These are phyloP conservation scores for Myotis myotis DNA, from an alignment of 2,797 vertebrate genomes.

Conservation along the genomic window DNA sequence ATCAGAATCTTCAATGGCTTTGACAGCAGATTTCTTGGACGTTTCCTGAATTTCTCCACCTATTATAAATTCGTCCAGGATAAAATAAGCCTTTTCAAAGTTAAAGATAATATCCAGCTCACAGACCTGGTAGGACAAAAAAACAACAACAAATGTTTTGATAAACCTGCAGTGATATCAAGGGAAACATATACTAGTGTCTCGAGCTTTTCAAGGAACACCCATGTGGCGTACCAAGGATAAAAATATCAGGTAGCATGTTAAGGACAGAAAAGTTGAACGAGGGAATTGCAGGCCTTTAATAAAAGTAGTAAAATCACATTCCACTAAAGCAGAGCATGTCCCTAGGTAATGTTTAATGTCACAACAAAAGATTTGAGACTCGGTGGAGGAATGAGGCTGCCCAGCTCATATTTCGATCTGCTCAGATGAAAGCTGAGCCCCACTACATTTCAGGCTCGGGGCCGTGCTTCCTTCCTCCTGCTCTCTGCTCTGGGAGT, in stretches of 20 bases:
- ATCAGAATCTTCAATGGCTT: conserved; percentile 92
- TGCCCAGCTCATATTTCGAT: not conserved
- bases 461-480: not conserved
- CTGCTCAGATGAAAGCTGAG: not conserved
- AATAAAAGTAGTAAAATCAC: not conserved
- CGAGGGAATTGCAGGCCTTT: not conserved
- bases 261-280: conserved; percentile 3
- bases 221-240: not conserved
- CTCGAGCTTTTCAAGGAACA: not conserved
- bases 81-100: conserved; percentile 99
- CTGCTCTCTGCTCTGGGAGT: not conserved
- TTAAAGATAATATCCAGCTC: conserved; percentile 99
- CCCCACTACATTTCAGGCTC: not conserved
- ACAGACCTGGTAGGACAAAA: conserved; percentile 88
- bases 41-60: conserved; percentile 95
- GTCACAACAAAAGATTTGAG: not conserved
- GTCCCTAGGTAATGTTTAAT: not conserved
- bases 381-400: not conserved
- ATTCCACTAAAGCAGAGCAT: not conserved
- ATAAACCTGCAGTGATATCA: not conserved
- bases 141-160: conserved; percentile 28
- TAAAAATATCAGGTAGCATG: not conserved
- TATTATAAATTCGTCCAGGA: conserved; percentile 95
- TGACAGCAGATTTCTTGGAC: conserved; percentile 89
- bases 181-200: not conserved